These are phyloP conservation scores for Limanda limanda DNA, from an alignment of 2,113 vertebrate genomes.

Conservation along the genomic window DNA sequence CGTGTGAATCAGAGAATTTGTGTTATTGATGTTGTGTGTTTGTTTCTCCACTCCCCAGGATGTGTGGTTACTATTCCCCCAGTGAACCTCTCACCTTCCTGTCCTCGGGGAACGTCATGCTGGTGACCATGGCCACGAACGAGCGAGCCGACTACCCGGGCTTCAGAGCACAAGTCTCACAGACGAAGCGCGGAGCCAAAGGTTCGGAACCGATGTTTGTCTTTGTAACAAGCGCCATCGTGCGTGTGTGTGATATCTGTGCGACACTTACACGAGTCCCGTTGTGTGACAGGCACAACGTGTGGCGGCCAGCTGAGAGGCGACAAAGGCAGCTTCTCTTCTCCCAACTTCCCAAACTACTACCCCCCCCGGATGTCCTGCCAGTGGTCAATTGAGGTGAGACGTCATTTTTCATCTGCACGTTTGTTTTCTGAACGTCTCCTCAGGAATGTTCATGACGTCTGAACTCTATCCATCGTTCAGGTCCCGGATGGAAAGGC, in stretches of 20 bases:
- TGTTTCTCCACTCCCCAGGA: slow-evolving; percentile 73
- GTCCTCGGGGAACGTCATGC: slow-evolving; percentile 93
- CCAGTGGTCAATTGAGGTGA: slow-evolving; percentile 90
- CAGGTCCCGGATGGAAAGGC: slow-evolving; percentile 85
- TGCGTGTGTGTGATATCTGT: not conserved
- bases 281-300: slow-evolving; percentile 21
- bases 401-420: not conserved
- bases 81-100: slow-evolving; percentile 89
- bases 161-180: slow-evolving; percentile 88
- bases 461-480: not conserved
- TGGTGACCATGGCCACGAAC: slow-evolving; percentile 88
- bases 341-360: slow-evolving; percentile 90
- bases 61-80: slow-evolving; percentile 89
- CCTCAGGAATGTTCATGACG: not conserved
- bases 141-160: slow-evolving; percentile 84
- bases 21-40: not conserved
- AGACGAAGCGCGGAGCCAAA: slow-evolving; percentile 76
- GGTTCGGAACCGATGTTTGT: slow-evolving; percentile 57
- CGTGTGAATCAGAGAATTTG: not conserved
- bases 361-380: slow-evolving; percentile 87
- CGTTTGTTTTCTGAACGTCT: not conserved
- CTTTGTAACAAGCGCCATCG: not conserved
- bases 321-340: slow-evolving; percentile 80
- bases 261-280: not conserved
- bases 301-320: slow-evolving; percentile 84